Conservation (phyloP, 2,113 vertebrate genomes). For the Varanus komodoensis region DNA sequence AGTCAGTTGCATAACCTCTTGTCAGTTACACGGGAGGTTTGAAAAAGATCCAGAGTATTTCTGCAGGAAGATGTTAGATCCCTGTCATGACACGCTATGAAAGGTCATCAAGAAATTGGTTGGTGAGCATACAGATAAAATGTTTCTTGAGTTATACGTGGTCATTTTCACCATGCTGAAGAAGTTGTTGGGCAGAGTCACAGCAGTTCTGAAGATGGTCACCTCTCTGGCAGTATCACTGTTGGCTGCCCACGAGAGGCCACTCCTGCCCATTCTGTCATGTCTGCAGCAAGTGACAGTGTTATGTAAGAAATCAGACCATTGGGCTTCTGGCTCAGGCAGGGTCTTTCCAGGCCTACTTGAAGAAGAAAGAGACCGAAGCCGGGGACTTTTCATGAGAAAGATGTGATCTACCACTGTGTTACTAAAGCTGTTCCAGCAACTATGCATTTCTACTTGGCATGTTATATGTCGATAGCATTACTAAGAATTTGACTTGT, state of each 20-base stretch:
- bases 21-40: background rate
- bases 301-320: background rate
- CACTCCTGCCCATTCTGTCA: too few species aligned
- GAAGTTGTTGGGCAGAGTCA: background rate
- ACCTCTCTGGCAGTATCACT: too few species aligned
- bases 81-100: background rate
- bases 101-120: background rate
- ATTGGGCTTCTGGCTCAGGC: background rate
- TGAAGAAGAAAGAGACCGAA: background rate
- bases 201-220: background rate
- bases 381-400: background rate
- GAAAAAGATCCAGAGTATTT: conserved; percentile 7
- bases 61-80: background rate
- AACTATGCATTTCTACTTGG: background rate
- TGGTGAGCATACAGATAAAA: background rate
- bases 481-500: background rate
- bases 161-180: background rate
- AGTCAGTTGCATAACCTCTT: conserved; percentile 8
- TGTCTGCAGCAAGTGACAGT: background rate
- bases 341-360: background rate
- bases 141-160: background rate
- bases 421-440: background rate
- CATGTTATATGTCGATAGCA: background rate
- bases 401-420: background rate
- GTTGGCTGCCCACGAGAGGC: too few species aligned